Conservation (phyloP, 1,140 invertebrate species). For the Aphidius ervi region DNA sequence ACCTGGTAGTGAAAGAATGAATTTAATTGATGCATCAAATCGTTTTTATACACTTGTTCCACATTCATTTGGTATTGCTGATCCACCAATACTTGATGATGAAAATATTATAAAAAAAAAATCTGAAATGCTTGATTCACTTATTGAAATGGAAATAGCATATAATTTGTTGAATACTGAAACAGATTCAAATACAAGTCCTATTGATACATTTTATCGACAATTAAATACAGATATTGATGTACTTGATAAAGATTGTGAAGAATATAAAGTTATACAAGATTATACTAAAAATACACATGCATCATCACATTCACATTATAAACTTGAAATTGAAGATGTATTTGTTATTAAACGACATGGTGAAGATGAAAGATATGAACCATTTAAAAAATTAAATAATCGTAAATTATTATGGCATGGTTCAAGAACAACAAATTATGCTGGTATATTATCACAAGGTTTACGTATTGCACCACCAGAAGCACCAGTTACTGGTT, state of each 20-base stretch:
- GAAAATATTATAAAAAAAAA: slow-evolving; percentile 74
- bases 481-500: slow-evolving; percentile 90
- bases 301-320: slow-evolving; percentile 74
- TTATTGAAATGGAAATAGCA: slow-evolving; percentile 93
- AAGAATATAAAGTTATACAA: slow-evolving; percentile 74
- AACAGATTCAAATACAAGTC: slow-evolving; percentile 57
- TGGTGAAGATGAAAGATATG: slow-evolving; percentile 77
- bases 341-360: slow-evolving; percentile 74
- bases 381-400: slow-evolving; percentile 75
- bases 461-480: slow-evolving; percentile 94
- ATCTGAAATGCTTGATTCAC: slow-evolving; percentile 85
- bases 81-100: slow-evolving; percentile 76
- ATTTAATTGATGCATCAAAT: slow-evolving; percentile 82
- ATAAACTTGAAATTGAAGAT: slow-evolving; percentile 71
- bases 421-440: slow-evolving; percentile 92
- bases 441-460: slow-evolving; percentile 92
- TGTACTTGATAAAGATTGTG: slow-evolving; percentile 63
- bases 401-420: slow-evolving; percentile 95
- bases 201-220: slow-evolving; percentile 84
- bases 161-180: slow-evolving; percentile 77
- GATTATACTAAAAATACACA: slow-evolving; percentile 86
- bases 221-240: slow-evolving; percentile 82
- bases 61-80: slow-evolving; percentile 86
- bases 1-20: slow-evolving; percentile 48
- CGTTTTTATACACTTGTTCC: slow-evolving; percentile 93